A percentile compares a stretch with the other conserved stretches of the same genome.
Conservation (phyloP, 1,140 invertebrate genomes). For the Camponotus vicinus region DNA sequence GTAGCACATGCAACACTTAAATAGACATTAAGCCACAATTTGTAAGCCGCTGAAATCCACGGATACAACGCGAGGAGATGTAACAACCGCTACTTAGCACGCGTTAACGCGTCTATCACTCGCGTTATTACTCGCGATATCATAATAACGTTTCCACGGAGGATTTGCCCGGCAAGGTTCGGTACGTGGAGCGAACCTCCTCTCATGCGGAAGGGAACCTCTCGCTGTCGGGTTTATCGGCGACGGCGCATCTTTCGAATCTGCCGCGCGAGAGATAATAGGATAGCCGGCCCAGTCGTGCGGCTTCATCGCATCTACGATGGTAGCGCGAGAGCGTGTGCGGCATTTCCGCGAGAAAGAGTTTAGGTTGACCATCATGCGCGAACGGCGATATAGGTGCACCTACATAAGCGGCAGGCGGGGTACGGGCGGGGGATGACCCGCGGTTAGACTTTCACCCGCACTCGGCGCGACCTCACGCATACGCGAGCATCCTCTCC, state of each 20-base stretch:
- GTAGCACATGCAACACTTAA: slow-evolving; percentile 32
- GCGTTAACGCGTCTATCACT: slow-evolving; percentile 62
- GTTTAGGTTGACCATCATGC: slow-evolving; percentile 66
- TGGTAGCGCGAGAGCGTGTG: slow-evolving; percentile 36
- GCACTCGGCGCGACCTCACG: slow-evolving; percentile 75
- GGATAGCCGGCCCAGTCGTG: slow-evolving; percentile 56
- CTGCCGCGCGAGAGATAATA: slow-evolving; percentile 56
- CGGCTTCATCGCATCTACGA: slow-evolving; percentile 45
- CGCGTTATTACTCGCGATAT: slow-evolving; percentile 55
- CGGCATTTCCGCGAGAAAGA: slow-evolving; percentile 54
- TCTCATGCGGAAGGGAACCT: slow-evolving; percentile 31
- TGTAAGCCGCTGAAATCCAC: slow-evolving; percentile 41
- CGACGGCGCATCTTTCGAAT: slow-evolving; percentile 54
- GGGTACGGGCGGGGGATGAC: slow-evolving; percentile 68
- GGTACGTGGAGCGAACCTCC: not conserved
- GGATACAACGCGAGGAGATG: slow-evolving; percentile 10
- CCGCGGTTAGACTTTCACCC: slow-evolving; percentile 77
- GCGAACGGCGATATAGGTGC: slow-evolving; percentile 66
- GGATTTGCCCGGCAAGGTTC: not conserved
- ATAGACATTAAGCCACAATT: slow-evolving; percentile 49
- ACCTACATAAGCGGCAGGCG: slow-evolving; percentile 62
- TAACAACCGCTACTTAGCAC: slow-evolving; percentile 59
- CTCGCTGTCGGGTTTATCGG: slow-evolving; percentile 50
- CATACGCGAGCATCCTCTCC: slow-evolving; percentile 63
- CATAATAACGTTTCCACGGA: slow-evolving; percentile 45